Evolutionary conservation across 2,797 vertebrate genomes (phyloP), one percentile per base, ranked within the genome.

Genomic region (Austrolebias charrua): DNA sequence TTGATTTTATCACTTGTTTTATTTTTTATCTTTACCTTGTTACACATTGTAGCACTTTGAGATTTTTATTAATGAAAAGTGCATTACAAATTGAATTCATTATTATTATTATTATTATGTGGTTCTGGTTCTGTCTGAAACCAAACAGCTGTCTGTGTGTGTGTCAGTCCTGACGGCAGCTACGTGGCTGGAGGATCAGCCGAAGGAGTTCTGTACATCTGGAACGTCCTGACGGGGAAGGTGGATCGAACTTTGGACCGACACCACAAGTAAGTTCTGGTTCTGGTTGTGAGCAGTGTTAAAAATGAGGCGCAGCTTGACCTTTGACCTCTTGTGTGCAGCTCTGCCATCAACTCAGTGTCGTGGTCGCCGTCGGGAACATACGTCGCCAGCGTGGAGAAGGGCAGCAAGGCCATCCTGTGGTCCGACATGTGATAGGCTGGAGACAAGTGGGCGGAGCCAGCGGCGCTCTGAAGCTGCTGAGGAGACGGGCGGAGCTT

Each of bases 171-270:
- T 59, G 97, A 99, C 0, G 94, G 96, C 42, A 91, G 88, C 78
- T 98, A 95, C 0, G 91, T 98, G 55, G 93, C 91, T 0, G 97
- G 94, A 16, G 97, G 97, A 8, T 98, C 97, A 2, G 95, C 95
- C 1, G 97, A 98, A 3, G 96, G 96, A 0, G 86, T 89, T 7
- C 91, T 99, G 8, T 97, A 95, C 48, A 24, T 98, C 20, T 99
- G 97, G 97, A 97, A 92, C 10, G 95, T 97, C 57, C 87, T 96
- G 49, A 96, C 95, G 0, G 97, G 95, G 51, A 97, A 98, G 28
- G 82, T 97, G 80, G 97, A 98, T 60, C 91, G 90, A 40, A 90
- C 84, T 0, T 94, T 98, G 45, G 93, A 95, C 47, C 95, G 95
- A 52, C 93, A 94, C 68, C 97, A 99, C 92, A 93, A 95, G 97